Base-by-base conservation (phyloP, 2,797 vertebrate species). In the Oreochromis grahami region DNA sequence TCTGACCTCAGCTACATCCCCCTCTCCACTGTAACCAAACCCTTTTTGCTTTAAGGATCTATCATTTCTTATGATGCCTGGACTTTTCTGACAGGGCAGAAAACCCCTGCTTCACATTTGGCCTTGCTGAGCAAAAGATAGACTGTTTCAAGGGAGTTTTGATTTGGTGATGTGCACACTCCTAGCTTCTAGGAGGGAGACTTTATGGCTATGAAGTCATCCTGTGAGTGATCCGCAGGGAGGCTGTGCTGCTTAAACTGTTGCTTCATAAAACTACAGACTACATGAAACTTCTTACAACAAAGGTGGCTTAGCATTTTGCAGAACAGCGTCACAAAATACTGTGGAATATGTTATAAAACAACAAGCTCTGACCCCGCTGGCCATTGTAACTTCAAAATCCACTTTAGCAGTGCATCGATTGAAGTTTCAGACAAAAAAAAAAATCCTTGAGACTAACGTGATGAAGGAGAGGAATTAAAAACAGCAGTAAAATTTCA, bases 141-240 rank as follows among this genome's bases (percentile, higher is more conserved):
- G 45, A 50, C 11, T 74, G 26, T 1, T 76, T 70, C 78, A 77
- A 77, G 83, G 13, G 50, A 80, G 83, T 68, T 76, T 78, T 2
- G n/a, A 56, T 45, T 84, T n/a, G 34, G 32, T 17, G 60, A 84
- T 29, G 21, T 32, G 4, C 4, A 7, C 13, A 29, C 80, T 15
- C 58, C 58, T 63, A 78, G 84, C 82, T 83, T 83, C 50, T 65
- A 53, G 48, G 34, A 68, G 72, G 78, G 88, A 78, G 87, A 91
- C 90, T 86, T 88, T 74, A 86, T 81, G 90, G 74, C 79, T 63
- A 91, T 92, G 90, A 94, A 85, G 88, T 95, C 93, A 94, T 91
- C 74, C 56, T 76, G 58, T 77, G n/a, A 63, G 87, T 43, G 84
- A 87, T 65, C 77, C 5, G 29, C 48, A 80, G 76, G 63, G 83